phyloP scores from a whole-genome alignment of 2,888 invertebrate genomes.

The Saturnia japonica region DNA sequence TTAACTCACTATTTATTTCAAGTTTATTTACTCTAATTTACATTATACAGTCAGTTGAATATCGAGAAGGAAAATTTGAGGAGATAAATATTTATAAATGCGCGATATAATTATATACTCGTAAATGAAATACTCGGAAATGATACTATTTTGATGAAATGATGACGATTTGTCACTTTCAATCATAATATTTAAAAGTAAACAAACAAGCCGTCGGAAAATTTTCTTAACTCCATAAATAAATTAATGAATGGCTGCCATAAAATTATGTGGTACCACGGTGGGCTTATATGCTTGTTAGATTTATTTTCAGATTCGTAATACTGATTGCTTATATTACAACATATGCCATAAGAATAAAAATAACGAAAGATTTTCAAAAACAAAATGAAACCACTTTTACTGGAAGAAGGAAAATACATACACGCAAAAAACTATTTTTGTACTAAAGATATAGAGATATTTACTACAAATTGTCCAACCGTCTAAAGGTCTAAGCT shows the following conservation, averaged over 20 bases:
- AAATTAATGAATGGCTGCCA: background rate
- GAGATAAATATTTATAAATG: conserved; percentile 1
- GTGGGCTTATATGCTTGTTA: background rate
- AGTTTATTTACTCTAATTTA: background rate
- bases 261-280: background rate
- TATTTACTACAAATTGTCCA: background rate
- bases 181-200: conserved; percentile 40
- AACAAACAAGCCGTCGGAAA: conserved; percentile 56
- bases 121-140: conserved; percentile 40
- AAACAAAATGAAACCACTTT: background rate
- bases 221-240: conserved; percentile 30
- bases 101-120: conserved; percentile 24
- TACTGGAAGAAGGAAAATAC: background rate
- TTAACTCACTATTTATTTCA: background rate
- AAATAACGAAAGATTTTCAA: background rate
- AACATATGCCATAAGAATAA: background rate
- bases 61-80: background rate
- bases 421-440: background rate
- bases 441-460: background rate
- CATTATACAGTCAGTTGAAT: background rate
- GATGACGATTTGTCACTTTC: conserved; percentile 30
- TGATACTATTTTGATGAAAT: conserved; percentile 36
- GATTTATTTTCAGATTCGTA: background rate
- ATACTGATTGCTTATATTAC: background rate
- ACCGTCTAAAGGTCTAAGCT: background rate